Evolutionary conservation across 2,888 invertebrate genomes (phyloP).

Genomic region (Drosophila colorata): DNA sequence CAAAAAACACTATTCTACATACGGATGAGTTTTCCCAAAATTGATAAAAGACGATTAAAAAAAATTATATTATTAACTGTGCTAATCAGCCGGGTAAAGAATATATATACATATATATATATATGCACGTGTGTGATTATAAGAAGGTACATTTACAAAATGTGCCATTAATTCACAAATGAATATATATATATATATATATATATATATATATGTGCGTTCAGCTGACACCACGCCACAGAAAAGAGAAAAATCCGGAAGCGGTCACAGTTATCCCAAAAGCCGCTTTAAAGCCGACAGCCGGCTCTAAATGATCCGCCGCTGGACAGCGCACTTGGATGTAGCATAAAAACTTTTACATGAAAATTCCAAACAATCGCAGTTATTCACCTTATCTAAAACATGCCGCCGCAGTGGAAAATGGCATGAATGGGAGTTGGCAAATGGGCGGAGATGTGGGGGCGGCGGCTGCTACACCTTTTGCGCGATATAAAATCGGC

Average conservation of each 20-base stretch:
- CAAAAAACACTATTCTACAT: no score
- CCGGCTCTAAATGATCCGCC: conserved; percentile 18
- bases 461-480: conserved; percentile 36
- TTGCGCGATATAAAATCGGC: conserved; percentile 33
- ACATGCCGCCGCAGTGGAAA: conserved; percentile 45
- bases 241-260: conserved; percentile 5
- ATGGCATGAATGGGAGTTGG: not conserved
- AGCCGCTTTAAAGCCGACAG: conserved; percentile 8
- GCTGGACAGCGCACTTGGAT: conserved; percentile 26
- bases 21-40: no score
- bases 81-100: no score
- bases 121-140: no score
- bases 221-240: not conserved
- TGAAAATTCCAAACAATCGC: conserved; percentile 75
- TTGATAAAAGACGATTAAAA: no score
- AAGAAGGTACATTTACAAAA: not conserved
- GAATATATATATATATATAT: not conserved
- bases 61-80: no score
- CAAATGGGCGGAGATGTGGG: not conserved
- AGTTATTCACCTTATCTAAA: conserved; percentile 80
- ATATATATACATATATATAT: no score
- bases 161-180: not conserved
- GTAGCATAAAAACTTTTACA: conserved; percentile 67
- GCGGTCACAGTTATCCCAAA: conserved; percentile 9
- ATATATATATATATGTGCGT: not conserved